A percentile compares a stretch with the other conserved stretches of the same genome.
phyloP scores from a whole-genome alignment of 2,113 vertebrate species.

The Platichthys stellatus region DNA sequence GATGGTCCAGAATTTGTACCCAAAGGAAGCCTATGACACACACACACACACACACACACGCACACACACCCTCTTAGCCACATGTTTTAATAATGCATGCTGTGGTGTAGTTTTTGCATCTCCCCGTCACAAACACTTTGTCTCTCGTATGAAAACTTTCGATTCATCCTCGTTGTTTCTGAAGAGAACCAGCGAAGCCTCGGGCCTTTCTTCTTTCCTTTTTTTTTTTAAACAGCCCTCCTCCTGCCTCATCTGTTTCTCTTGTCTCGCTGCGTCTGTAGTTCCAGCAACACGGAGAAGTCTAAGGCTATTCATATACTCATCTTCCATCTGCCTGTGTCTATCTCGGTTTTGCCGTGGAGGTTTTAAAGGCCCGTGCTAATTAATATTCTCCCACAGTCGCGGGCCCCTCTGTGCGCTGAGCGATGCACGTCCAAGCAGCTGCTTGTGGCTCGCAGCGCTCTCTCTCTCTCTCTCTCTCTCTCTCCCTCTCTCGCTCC shows the following conservation, averaged over 20 bases:
- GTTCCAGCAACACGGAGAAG: slow-evolving; percentile 5
- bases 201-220: slow-evolving; percentile 21
- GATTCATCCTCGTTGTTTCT: slow-evolving; percentile 26
- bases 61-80: slow-evolving; percentile 7
- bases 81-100: slow-evolving; percentile 67
- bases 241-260: slow-evolving; percentile 7
- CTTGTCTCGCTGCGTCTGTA: not conserved
- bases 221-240: slow-evolving; percentile 1
- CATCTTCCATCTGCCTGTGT: slow-evolving; percentile 22
- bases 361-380: slow-evolving; percentile 15
- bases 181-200: slow-evolving; percentile 36
- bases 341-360: not conserved
- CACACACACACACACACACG: not conserved
- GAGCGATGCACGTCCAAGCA: not conserved
- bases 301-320: slow-evolving; percentile 3
- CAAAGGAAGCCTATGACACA: not conserved
- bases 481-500: no score
- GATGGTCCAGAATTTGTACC: not conserved
- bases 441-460: not conserved
- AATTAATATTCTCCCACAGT: slow-evolving; percentile 43
- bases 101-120: slow-evolving; percentile 47
- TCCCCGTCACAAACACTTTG: slow-evolving; percentile 61
- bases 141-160: slow-evolving; percentile 29
- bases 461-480: not conserved
- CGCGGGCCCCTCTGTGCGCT: not conserved